Evolutionary conservation across 2,797 vertebrate species (phyloP).

Genomic region (Phyllotis vaccarum): DNA sequence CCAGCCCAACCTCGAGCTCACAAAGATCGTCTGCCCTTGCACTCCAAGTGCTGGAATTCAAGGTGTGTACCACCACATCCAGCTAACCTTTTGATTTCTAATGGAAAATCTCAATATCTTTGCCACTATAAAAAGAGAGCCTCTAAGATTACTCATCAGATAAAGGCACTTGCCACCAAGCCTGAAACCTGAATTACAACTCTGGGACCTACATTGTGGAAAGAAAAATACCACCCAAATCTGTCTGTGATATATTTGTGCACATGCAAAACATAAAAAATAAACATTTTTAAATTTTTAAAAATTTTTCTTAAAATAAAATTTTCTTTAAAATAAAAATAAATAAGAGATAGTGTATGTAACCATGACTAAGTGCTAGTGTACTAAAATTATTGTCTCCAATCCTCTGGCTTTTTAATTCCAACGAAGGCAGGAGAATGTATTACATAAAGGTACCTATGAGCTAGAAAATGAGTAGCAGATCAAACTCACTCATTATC

Average conservation of each 20-base stretch:
- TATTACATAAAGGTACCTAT: conserved; percentile 15
- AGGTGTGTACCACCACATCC: not conserved
- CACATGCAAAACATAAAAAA: not conserved
- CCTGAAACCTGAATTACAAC: not conserved
- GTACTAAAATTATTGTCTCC: conserved; percentile 27
- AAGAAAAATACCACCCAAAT: not conserved
- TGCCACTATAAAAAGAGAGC: not conserved
- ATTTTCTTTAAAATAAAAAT: not conserved
- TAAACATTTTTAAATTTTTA: not conserved
- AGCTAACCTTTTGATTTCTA: conserved; percentile 50
- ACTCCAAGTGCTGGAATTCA: not conserved
- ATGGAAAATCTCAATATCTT: conserved; percentile 54
- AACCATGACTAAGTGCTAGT: conserved; percentile 43
- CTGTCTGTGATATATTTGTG: not conserved
- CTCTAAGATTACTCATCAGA: not conserved
- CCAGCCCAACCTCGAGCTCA: not conserved
- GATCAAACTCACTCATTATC: not conserved
- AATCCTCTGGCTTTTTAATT: conserved; percentile 17
- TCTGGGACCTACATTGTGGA: not conserved
- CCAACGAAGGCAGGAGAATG: conserved; percentile 2
- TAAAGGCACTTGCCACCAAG: not conserved
- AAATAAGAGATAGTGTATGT: conserved; percentile 17
- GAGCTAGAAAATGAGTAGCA: not conserved
- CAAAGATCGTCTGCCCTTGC: not conserved
- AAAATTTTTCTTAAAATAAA: not conserved